Conservation (phyloP, 2,888 invertebrate species). For the Diplazon laetatorius region DNA sequence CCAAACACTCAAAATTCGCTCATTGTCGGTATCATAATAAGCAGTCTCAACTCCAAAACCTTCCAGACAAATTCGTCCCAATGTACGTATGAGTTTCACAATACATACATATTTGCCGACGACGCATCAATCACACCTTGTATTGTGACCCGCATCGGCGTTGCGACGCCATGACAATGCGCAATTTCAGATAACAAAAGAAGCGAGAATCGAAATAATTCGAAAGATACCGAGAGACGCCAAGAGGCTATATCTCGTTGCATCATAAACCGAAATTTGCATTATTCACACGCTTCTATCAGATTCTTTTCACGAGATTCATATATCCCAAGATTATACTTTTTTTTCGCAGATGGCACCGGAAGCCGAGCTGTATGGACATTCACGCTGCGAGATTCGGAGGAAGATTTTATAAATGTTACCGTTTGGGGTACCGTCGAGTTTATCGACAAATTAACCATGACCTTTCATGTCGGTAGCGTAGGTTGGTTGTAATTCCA, state of each 20-base stretch:
- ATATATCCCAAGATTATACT: no score
- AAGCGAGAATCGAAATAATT: no score
- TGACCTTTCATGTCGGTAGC: constrained; percentile 88
- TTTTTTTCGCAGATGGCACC: constrained; percentile 67
- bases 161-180: no score
- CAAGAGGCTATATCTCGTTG: not conserved
- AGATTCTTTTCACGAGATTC: not conserved
- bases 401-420: constrained; percentile 88
- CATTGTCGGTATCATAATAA: constrained; percentile 78
- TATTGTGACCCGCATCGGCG: no score
- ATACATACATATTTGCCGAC: no score
- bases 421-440: constrained; percentile 89
- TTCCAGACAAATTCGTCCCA: constrained; percentile 72
- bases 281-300: no score
- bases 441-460: constrained; percentile 85
- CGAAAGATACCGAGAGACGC: no score
- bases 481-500: constrained; percentile 84
- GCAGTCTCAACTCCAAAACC: constrained; percentile 75
- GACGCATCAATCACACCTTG: no score
- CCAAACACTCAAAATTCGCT: constrained; percentile 77
- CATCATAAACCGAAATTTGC: not conserved
- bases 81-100: constrained; percentile 70
- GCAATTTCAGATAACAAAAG: no score
- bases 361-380: constrained; percentile 87
- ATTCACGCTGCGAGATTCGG: constrained; percentile 90